Percentiles rank a stretch among this genome's conserved stretches.
These are phyloP conservation scores for Pygocentrus nattereri DNA, from an alignment of 2,797 vertebrate species.

Conservation along the genomic window DNA sequence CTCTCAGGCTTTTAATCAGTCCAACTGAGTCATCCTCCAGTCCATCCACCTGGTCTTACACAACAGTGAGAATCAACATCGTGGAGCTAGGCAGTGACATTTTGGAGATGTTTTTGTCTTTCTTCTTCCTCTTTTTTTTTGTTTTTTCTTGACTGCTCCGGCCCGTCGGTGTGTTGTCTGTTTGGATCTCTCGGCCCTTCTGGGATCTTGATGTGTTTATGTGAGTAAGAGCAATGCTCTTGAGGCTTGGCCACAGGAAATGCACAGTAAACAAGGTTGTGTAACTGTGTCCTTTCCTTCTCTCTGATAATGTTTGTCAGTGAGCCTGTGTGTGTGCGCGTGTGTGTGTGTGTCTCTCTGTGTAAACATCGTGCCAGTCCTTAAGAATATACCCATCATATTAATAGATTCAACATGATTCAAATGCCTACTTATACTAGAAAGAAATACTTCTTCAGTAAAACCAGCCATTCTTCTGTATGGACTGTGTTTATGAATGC, in stretches of 20 bases:
- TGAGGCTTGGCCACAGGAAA: conserved; percentile 78
- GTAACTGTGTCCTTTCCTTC: conserved; percentile 72
- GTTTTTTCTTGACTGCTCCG: background rate
- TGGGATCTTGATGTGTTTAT: conserved; percentile 70
- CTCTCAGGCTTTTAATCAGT: background rate
- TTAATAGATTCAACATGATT: background rate
- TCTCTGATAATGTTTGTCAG: conserved; percentile 70
- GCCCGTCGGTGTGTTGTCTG: conserved; percentile 21
- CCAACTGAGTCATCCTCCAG: background rate
- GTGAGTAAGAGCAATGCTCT: conserved; percentile 73
- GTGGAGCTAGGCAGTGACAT: background rate
- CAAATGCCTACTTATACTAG: background rate
- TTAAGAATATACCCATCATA: conserved; percentile 8
- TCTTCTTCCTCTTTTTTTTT: background rate
- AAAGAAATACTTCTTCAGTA: background rate
- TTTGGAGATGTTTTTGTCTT: background rate
- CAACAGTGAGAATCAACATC: background rate
- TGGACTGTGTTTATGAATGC: background rate
- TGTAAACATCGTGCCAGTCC: background rate
- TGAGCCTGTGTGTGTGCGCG: conserved; percentile 19
- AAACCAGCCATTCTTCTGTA: background rate
- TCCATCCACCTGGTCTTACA: background rate
- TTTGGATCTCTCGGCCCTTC: conserved; percentile 42
- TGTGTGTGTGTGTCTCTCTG: background rate
- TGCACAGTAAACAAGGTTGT: conserved; percentile 79